These are phyloP conservation scores for Melanerpes formicivorus DNA, from an alignment of 2,113 vertebrate species.

Conservation along the genomic window DNA sequence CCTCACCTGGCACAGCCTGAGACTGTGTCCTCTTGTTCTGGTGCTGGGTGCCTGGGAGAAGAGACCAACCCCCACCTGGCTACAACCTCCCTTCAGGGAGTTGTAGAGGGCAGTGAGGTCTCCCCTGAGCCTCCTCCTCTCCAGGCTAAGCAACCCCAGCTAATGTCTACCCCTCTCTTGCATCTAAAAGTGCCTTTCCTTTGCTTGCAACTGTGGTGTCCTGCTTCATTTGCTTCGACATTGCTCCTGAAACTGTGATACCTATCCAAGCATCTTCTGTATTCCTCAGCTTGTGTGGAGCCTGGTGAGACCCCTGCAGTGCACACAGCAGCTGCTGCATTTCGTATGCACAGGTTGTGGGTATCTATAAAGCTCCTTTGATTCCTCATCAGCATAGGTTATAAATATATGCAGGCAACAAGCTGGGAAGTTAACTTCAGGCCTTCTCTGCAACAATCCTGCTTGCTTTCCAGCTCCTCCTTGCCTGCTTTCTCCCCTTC, in stretches of 20 bases:
- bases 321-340: background rate
- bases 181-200: background rate
- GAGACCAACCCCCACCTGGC: no score
- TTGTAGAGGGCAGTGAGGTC: no score
- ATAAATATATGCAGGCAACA: background rate
- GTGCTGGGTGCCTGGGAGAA: no score
- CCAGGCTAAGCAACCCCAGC: no score
- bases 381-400: background rate
- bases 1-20: no score
- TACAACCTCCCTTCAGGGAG: no score
- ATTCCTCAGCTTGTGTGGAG: background rate
- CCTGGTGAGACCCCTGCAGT: background rate
- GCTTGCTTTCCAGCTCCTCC: background rate
- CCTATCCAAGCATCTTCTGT: background rate
- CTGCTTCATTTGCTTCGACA: background rate
- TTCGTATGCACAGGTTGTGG: background rate
- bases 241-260: background rate
- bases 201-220: background rate
- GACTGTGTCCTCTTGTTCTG: no score
- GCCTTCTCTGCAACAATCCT: background rate
- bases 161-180: background rate
- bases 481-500: background rate
- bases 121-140: no score
- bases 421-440: background rate
- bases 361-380: background rate